These are phyloP conservation scores for Alethe diademata DNA, from an alignment of 2,113 vertebrate genomes.

Conservation along the genomic window DNA sequence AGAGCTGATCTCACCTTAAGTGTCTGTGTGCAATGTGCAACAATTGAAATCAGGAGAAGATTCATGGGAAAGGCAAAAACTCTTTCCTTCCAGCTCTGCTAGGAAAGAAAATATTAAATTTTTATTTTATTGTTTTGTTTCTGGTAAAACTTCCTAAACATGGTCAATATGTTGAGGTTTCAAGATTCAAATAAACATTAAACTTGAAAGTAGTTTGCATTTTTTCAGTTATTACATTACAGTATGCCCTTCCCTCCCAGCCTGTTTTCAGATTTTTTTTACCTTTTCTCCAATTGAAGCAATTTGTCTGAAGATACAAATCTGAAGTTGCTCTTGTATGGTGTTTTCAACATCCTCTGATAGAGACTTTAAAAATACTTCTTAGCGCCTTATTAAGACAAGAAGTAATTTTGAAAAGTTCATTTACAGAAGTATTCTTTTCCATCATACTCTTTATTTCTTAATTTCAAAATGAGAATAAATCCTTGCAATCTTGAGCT, in stretches of 20 bases:
- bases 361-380: neutral
- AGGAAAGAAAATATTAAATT: neutral
- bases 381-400: neutral
- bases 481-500: neutral
- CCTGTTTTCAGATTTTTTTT: neutral
- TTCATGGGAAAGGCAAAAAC: neutral
- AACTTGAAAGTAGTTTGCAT: neutral
- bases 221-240: neutral
- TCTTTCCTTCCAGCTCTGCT: neutral
- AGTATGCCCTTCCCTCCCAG: accelerated
- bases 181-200: neutral
- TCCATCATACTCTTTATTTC: neutral
- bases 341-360: neutral
- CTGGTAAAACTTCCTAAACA: neutral
- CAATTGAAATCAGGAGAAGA: neutral
- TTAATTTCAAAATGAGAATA: neutral
- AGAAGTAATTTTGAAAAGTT: neutral
- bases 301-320: neutral
- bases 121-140: neutral
- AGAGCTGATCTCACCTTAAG: neutral
- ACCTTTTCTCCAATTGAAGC: neutral
- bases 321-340: neutral
- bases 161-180: neutral
- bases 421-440: neutral
- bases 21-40: accelerated